Base-by-base conservation (phyloP, 2,113 vertebrate species). In the Sinosuthora webbiana region DNA sequence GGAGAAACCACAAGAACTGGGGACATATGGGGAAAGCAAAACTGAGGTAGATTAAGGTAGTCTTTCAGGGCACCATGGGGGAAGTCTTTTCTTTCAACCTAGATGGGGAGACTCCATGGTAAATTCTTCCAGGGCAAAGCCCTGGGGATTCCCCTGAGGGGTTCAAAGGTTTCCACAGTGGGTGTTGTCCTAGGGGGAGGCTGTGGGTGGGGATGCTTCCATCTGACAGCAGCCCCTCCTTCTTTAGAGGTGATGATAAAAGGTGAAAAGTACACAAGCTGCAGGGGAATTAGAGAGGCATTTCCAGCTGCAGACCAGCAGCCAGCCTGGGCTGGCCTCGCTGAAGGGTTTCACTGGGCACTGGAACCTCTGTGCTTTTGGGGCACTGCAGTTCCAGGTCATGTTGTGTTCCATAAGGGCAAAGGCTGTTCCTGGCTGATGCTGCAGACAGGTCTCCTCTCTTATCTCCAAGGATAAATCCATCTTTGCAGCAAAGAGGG, bases 101-200 rank as follows among this genome's bases (percentile, higher is more conserved):
- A 19, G 28, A 17, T 30, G 52, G 52, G 52, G 52, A 30, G 28
- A 53, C 52, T 53, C 50, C 16, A 4, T 30, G 52, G 17, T 19
- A 30, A 19, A 31, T 53, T 52, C 50, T 52, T 52, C 50, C 50
- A 28, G 50, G 27, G 15, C 49, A 50, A 50, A 50, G 49, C 50
- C 27, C 50, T 52, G 50, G 50, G 52, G 28, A 53, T 53, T 53
- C 52, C 28, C 52, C 52, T 53, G 52, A 53, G 52, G 52, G 28
- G 10, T 11, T 53, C 52, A 17, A 30, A 53, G 52, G 28, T 53
- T 53, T 53, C 28, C 28, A 53, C 28, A 30, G 37, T 35, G 56
- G 1, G 2, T 13, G 42, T 2, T 68, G 45, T 9, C 0, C 0
- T 13, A 15, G 41, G 24, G 19, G n/a, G 20, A 85, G 35, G 39